These are phyloP conservation scores for Anticlea derivata DNA, from an alignment of 2,888 invertebrate genomes.

Conservation along the genomic window DNA sequence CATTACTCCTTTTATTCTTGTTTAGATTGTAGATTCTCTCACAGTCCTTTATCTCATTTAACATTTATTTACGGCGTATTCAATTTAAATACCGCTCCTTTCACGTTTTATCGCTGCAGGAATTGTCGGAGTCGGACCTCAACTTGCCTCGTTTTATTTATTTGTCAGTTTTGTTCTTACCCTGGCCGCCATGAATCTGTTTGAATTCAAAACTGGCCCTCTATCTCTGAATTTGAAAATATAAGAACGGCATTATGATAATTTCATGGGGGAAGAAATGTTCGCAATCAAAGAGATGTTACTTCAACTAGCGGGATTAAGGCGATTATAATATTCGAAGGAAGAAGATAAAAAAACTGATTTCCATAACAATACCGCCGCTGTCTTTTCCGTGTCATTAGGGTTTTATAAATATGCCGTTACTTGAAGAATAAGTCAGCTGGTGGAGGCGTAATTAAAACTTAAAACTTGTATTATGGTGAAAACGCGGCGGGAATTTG, in stretches of 20 bases:
- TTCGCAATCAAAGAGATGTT: slow-evolving; percentile 37
- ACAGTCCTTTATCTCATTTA: slow-evolving; percentile 80
- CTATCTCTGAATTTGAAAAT: slow-evolving; percentile 22
- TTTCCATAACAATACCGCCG: slow-evolving; percentile 46
- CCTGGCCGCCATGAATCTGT: slow-evolving; percentile 53
- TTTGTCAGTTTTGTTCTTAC: slow-evolving; percentile 68
- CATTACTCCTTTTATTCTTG: slow-evolving; percentile 75
- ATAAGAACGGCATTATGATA: slow-evolving; percentile 29
- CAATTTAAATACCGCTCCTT: slow-evolving; percentile 78
- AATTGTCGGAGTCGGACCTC: slow-evolving; percentile 67
- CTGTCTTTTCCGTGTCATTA: slow-evolving; percentile 40
- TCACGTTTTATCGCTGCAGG: slow-evolving; percentile 72
- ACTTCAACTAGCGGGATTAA: slow-evolving; percentile 39
- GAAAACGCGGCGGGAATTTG: slow-evolving; percentile 60
- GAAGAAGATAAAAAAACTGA: slow-evolving; percentile 41
- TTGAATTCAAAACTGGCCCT: slow-evolving; percentile 31
- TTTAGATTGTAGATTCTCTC: slow-evolving; percentile 74
- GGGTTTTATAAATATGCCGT: slow-evolving; percentile 45
- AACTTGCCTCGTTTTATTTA: slow-evolving; percentile 67
- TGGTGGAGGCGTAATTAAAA: slow-evolving; percentile 73
- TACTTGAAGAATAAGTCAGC: slow-evolving; percentile 51
- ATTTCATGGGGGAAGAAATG: slow-evolving; percentile 30
- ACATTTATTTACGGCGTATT: slow-evolving; percentile 79
- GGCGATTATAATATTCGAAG: slow-evolving; percentile 41
- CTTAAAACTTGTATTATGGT: slow-evolving; percentile 74